Evolutionary conservation across 2,888 invertebrate genomes (phyloP), one percentile per base, ranked within the genome.

Genomic region (Agriopis leucophaearia): DNA sequence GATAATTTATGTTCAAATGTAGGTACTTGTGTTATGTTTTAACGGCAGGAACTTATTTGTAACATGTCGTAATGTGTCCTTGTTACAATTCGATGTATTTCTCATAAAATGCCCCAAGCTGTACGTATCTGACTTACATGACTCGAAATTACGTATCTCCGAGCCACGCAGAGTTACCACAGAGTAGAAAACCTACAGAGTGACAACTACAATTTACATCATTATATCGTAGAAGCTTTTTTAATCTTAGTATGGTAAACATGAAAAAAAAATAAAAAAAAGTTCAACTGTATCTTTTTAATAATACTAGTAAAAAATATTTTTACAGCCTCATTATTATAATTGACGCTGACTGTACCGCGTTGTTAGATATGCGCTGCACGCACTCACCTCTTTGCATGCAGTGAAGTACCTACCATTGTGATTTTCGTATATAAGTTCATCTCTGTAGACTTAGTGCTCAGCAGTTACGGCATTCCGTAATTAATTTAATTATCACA

Each of bases 401-500:
- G 40, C 10, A 40, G 40, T 44, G 42, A 44, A 13, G 42, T 44
- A 13, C 40, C 10, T 12, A 44, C 42, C 36, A 6, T 6, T 8
- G 38, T 4, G 7, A 5, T 44, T 44, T n/a, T 44, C 13, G 4
- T 44, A 12, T 44, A 13, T 6, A 27, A 5, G 13, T 52, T 7
- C 7, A 8, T 18, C 42, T 55, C 42, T 55, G 6, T 13, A 13
- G 12, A 55, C 27, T 8, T 55, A 4, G 18, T 7, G 2, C 55
- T 42, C 42, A 13, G 42, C 10, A 42, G 42, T 62, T 47, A 48
- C 42, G 36, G 48, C 48, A n/a, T 61, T 63, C 51, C 18, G 18
- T 59, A 59, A 67, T 63, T 48, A 67, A 59, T 67, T 63, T 67
- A 59, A 67, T 67, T 52, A 61, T 56, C 57, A 36, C 42, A 27